Percentiles rank a stretch among this genome's conserved stretches.
Conservation (phyloP, 2,888 invertebrate genomes). For the Teleiodes luculella region DNA sequence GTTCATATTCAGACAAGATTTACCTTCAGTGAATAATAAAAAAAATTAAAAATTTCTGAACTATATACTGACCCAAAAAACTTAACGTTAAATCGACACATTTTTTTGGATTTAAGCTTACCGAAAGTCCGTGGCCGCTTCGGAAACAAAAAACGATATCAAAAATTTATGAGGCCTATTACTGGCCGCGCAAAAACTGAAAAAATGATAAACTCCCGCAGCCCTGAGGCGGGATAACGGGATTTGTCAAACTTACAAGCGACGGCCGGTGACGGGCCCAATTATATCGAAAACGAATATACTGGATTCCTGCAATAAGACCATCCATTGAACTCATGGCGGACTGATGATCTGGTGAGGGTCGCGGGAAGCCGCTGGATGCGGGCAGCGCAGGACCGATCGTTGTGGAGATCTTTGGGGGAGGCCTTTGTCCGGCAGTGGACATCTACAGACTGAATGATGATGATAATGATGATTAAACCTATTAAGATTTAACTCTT, state of each 20-base stretch:
- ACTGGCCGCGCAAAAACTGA: conserved; percentile 57
- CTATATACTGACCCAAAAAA: not conserved
- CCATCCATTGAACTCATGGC: too few species aligned
- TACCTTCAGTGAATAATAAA: not conserved
- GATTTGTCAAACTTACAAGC: conserved; percentile 47
- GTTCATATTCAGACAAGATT: too few species aligned
- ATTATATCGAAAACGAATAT: conserved; percentile 45
- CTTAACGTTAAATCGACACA: conserved; percentile 15
- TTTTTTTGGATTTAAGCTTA: conserved; percentile 31
- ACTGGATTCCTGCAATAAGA: too few species aligned
- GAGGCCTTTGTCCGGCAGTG: too few species aligned
- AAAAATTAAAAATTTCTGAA: too few species aligned
- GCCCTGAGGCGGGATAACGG: conserved; percentile 50
- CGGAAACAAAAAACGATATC: conserved; percentile 58
- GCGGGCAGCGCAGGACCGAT: too few species aligned
- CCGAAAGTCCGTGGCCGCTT: conserved; percentile 28
- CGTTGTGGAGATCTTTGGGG: too few species aligned
- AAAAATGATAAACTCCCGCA: conserved; percentile 56
- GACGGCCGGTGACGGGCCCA: conserved; percentile 33
- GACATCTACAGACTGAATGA: too few species aligned
- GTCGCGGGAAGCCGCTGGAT: too few species aligned
- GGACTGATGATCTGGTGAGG: too few species aligned
- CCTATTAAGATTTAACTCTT: too few species aligned
- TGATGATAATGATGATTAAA: too few species aligned
- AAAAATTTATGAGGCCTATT: conserved; percentile 73